A percentile compares a stretch with the other conserved stretches of the same genome.
These are phyloP conservation scores for Eulimnadia texana DNA, from an alignment of 1,140 invertebrate species.

Conservation along the genomic window DNA sequence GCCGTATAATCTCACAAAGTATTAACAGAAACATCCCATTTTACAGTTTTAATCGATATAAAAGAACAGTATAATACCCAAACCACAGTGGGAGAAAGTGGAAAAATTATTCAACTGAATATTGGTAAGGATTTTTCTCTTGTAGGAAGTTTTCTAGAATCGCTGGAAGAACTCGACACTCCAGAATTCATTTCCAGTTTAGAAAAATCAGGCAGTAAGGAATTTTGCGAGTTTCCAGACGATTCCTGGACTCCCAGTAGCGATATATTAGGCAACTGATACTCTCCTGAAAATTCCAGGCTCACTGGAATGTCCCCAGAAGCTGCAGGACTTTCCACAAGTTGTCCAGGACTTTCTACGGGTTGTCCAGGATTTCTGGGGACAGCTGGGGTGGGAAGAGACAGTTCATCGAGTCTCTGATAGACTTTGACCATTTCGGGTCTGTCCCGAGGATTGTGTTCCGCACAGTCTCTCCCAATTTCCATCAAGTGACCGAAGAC, in stretches of 20 bases:
- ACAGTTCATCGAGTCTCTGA: neutral
- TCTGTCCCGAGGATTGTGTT: slow-evolving; percentile 36
- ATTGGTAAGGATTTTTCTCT: no score
- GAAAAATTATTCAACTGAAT: no score
- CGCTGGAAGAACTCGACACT: no score
- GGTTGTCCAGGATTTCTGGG: neutral
- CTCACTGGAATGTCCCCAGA: neutral
- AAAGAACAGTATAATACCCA: no score
- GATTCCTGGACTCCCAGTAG: neutral
- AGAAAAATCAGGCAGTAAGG: neutral
- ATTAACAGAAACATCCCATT: no score
- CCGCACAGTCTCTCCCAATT: slow-evolving; percentile 42
- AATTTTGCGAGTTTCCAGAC: neutral
- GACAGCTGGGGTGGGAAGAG: neutral
- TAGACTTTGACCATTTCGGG: slow-evolving; percentile 47
- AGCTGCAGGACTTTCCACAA: neutral
- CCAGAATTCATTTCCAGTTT: neutral
- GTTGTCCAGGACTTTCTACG: neutral
- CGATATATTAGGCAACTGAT: neutral
- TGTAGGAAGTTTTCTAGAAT: no score
- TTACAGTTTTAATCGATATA: no score
- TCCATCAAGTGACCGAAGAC: slow-evolving; percentile 39
- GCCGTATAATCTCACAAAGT: no score
- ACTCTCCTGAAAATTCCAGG: neutral
- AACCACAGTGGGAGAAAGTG: no score